Percentiles rank a stretch among this genome's conserved stretches.
phyloP scores from a whole-genome alignment of 2,113 vertebrate species.

The Bos indicus region DNA sequence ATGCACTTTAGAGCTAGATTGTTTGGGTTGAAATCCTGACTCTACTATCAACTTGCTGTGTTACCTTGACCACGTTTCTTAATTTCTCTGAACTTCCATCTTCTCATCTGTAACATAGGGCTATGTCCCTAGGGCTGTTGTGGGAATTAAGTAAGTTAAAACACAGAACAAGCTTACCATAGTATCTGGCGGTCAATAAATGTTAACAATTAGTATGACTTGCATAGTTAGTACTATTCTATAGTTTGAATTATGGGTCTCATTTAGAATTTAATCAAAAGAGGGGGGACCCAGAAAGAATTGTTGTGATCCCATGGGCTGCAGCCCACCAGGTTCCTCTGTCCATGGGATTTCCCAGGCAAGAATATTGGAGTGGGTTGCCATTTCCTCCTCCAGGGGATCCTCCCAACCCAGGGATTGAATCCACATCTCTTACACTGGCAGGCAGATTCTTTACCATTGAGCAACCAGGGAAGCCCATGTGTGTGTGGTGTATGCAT shows the following conservation, averaged over 20 bases:
- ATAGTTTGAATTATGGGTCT: background rate
- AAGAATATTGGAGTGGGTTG: background rate
- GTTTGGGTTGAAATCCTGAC: background rate
- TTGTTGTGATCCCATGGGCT: background rate
- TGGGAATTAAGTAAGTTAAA: constrained; percentile 11
- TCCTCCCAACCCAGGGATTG: background rate
- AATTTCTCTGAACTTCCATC: background rate
- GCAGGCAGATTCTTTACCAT: background rate
- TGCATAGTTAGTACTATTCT: background rate
- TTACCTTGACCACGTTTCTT: background rate
- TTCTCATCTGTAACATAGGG: background rate
- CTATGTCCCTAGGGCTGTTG: background rate
- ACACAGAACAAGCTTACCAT: background rate
- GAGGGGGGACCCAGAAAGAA: background rate
- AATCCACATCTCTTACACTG: background rate
- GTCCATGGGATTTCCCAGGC: background rate
- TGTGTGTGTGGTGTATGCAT: background rate
- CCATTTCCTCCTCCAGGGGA: background rate
- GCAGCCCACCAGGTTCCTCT: background rate
- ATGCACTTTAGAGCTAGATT: background rate
- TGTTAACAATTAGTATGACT: background rate
- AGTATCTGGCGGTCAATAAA: background rate
- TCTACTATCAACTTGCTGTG: constrained; percentile 13
- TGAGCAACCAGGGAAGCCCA: background rate
- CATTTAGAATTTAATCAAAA: constrained; percentile 35